phyloP scores from a whole-genome alignment of 2,113 vertebrate species.

The Rhizomys pruinosus region DNA sequence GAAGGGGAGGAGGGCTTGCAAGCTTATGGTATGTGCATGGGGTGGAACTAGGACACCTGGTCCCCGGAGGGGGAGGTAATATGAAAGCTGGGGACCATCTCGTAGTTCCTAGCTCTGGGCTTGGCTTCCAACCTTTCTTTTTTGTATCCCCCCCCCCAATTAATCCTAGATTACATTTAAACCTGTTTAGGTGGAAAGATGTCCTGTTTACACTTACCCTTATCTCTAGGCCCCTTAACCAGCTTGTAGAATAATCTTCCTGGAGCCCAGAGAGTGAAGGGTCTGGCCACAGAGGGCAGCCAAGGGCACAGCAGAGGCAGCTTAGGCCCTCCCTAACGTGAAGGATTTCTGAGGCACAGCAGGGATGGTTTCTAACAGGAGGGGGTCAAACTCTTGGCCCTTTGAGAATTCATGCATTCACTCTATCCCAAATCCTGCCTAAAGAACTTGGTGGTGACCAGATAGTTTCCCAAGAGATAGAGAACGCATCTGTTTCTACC shows the following conservation, averaged over 20 bases:
- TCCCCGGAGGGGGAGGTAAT: constrained; percentile 62
- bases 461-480: background rate
- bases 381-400: background rate
- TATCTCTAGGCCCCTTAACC: background rate
- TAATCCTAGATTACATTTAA: constrained; percentile 73
- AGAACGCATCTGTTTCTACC: background rate
- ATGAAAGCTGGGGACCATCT: constrained; percentile 1
- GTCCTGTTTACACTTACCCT: constrained; percentile 25
- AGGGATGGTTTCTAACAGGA: background rate
- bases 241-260: constrained; percentile 38
- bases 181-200: constrained; percentile 51
- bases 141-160: background rate
- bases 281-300: constrained; percentile 37
- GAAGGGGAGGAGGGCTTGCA: background rate
- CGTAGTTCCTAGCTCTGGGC: background rate
- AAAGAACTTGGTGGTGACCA: constrained; percentile 20
- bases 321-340: background rate
- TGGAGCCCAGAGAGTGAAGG: constrained; percentile 31
- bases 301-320: background rate
- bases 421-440: background rate
- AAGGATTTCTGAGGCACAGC: background rate
- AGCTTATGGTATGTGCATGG: background rate
- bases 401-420: background rate
- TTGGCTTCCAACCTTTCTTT: background rate
- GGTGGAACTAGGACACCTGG: constrained; percentile 62